phyloP scores from a whole-genome alignment of 1,140 invertebrate species.

The Bombus pyrosoma region DNA sequence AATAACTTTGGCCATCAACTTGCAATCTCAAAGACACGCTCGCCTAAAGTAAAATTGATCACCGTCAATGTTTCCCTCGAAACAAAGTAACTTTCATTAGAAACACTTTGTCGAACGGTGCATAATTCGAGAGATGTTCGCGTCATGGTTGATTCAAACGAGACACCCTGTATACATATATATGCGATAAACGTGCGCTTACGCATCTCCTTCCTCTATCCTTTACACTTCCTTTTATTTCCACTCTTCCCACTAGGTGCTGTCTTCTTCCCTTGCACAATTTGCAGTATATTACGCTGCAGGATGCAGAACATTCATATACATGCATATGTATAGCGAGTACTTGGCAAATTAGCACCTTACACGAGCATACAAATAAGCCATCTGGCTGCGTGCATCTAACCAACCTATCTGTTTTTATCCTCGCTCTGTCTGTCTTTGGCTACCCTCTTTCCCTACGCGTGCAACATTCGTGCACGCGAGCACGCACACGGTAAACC shows the following conservation, averaged over 20 bases:
- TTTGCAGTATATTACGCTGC: slow-evolving; percentile 25
- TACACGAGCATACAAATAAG: slow-evolving; percentile 67
- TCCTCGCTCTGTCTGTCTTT: not conserved
- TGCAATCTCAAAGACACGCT: too few relatives aligned
- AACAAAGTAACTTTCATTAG: too few relatives aligned
- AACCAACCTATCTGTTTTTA: slow-evolving; percentile 21
- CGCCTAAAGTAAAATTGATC: too few relatives aligned
- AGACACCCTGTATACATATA: not conserved
- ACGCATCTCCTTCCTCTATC: not conserved
- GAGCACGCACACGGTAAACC: not conserved
- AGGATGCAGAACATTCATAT: slow-evolving; percentile 31
- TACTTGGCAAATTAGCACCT: slow-evolving; percentile 70
- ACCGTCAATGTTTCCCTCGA: too few relatives aligned
- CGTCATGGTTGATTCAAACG: too few relatives aligned
- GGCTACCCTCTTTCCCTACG: too few relatives aligned
- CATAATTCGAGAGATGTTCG: too few relatives aligned
- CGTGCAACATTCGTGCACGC: not conserved
- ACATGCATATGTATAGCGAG: slow-evolving; percentile 34
- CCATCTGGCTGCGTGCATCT: slow-evolving; percentile 39
- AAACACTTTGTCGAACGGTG: too few relatives aligned
- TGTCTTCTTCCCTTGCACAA: slow-evolving; percentile 1
- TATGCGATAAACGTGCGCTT: slow-evolving; percentile 15
- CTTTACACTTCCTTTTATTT: slow-evolving; percentile 6
- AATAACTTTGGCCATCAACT: too few relatives aligned
- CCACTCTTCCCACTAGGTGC: not conserved